Conservation (phyloP, 2,888 invertebrate genomes). For the Galerucella calmariensis region DNA sequence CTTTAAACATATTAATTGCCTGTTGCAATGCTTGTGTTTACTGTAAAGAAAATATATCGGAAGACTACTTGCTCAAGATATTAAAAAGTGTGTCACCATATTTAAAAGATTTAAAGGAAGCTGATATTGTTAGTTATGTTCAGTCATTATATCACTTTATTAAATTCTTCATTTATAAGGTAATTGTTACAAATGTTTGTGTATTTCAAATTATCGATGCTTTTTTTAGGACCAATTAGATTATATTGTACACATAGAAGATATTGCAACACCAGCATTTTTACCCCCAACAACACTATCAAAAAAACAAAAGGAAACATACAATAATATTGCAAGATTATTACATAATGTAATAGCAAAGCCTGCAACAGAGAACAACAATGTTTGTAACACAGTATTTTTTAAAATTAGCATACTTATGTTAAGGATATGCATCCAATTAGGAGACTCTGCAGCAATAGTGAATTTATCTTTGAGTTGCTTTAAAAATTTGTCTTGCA, state of each 20-base stretch:
- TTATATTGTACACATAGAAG: constrained; percentile 27
- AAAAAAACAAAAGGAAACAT: constrained; percentile 26
- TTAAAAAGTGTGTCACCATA: constrained; percentile 23
- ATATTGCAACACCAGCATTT: constrained; percentile 30
- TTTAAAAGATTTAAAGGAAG: constrained; percentile 35
- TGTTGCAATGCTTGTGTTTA: constrained; percentile 33
- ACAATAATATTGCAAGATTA: constrained; percentile 30
- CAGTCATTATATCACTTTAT: constrained; percentile 36
- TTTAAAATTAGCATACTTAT: constrained; percentile 27
- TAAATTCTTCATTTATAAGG: constrained; percentile 35
- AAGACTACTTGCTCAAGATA: constrained; percentile 29
- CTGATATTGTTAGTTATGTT: constrained; percentile 32
- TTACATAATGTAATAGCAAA: constrained; percentile 32
- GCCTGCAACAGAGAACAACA: constrained; percentile 18
- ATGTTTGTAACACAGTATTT: constrained; percentile 15
- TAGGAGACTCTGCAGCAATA: constrained; percentile 19
- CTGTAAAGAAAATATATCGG: constrained; percentile 28
- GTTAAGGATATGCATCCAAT: constrained; percentile 28
- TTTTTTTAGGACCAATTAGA: constrained; percentile 18
- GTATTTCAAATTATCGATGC: background rate
- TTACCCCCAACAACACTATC: constrained; percentile 4
- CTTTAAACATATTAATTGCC: constrained; percentile 22
- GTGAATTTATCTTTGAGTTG: constrained; percentile 30
- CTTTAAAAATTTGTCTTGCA: constrained; percentile 21
- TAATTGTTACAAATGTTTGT: constrained; percentile 13